These are phyloP conservation scores for Azemiops feae DNA, from an alignment of 2,113 vertebrate genomes.

Conservation along the genomic window DNA sequence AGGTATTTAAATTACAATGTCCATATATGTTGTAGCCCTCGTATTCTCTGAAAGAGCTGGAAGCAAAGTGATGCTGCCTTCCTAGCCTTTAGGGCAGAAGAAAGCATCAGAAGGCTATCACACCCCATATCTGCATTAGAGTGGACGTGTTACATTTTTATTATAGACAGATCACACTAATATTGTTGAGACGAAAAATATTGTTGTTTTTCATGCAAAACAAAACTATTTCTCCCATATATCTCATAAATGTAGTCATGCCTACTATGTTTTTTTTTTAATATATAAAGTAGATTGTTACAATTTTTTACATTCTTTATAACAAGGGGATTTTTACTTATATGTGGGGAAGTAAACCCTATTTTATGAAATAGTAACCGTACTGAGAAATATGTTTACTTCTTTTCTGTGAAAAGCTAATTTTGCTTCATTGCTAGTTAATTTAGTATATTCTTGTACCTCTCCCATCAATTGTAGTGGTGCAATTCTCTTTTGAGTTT, in stretches of 20 bases:
- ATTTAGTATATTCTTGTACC: slow-evolving; percentile 57
- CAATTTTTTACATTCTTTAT: not conserved
- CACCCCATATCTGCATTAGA: not conserved
- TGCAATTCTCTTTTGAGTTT: slow-evolving; percentile 56
- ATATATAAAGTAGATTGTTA: not conserved
- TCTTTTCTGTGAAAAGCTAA: not conserved
- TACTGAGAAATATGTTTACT: not conserved
- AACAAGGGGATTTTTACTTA: not conserved
- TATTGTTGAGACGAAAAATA: not conserved
- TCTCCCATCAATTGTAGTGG: slow-evolving; percentile 73
- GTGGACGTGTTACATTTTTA: not conserved
- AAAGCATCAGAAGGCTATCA: not conserved
- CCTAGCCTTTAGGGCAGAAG: not conserved
- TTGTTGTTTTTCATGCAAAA: not conserved
- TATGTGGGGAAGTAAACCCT: not conserved
- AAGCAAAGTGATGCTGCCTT: no score
- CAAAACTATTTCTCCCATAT: not conserved
- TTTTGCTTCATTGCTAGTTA: not conserved
- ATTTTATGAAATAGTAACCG: not conserved
- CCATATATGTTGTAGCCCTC: not conserved
- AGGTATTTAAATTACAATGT: not conserved
- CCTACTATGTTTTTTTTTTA: not conserved
- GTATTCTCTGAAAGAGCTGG: not conserved
- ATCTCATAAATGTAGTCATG: not conserved
- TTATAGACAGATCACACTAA: not conserved